Percentiles rank a stretch among this genome's conserved stretches.
Conservation (phyloP, 2,113 vertebrate species). For the Poeciliopsis prolifica region DNA sequence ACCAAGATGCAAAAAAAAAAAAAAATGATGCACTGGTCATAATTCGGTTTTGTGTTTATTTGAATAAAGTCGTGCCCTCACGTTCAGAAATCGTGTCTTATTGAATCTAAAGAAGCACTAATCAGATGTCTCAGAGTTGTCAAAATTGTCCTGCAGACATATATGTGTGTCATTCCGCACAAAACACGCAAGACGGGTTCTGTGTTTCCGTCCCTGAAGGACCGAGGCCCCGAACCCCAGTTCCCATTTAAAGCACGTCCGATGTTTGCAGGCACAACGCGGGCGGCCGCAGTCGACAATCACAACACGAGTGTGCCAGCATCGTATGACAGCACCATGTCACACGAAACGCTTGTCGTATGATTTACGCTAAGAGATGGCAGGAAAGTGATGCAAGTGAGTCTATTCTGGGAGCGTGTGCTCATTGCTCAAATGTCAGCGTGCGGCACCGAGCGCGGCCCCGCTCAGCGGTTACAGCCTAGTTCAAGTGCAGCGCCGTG, state of each 20-base stretch:
- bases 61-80: no score
- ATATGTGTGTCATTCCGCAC: slow-evolving; percentile 7
- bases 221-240: slow-evolving; percentile 24
- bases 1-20: no score
- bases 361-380: slow-evolving; percentile 17
- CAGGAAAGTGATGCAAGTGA: slow-evolving; percentile 46
- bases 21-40: no score
- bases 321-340: neutral
- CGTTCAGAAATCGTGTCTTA: no score
- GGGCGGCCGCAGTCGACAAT: neutral
- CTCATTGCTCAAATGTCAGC: slow-evolving; percentile 35
- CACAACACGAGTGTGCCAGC: neutral
- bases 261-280: slow-evolving; percentile 10
- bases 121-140: no score
- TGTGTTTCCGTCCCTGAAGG: slow-evolving; percentile 23
- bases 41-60: no score
- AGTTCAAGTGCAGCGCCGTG: neutral
- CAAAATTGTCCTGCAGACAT: slow-evolving; percentile 3
- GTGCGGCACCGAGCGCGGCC: slow-evolving; percentile 13
- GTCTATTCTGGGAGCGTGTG: slow-evolving; percentile 46
- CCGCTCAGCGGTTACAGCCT: slow-evolving; percentile 17
- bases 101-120: no score
- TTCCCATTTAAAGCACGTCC: slow-evolving; percentile 5
- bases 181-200: slow-evolving; percentile 27
- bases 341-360: slow-evolving; percentile 2